Base-by-base conservation (phyloP, 2,113 vertebrate genomes). In the Muntiacus reevesi region DNA sequence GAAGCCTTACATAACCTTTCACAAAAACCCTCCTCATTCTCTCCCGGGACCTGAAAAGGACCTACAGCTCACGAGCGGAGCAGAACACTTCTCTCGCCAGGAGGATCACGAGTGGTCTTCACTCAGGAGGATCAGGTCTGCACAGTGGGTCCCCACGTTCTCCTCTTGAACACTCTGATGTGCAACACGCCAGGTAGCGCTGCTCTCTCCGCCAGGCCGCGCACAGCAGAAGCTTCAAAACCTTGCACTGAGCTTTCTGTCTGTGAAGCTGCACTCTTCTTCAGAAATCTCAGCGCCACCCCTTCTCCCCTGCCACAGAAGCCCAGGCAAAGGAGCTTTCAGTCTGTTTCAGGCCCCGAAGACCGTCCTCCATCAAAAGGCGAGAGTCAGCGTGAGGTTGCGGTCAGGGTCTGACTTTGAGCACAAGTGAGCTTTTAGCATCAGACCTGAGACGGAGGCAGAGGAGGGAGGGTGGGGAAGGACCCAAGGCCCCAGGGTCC, bases 11-110 rank as follows among this genome's bases (percentile, higher is more conserved):
- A 89, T 87, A 98, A 97, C 93, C 90, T 94, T 95, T 93, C 95
- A 96, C 96, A 97, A 96, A 97, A 94, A 96, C 62, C 64, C 91
- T 40, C 55, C 91, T 98, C 93, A 90, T 91, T 96, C 94, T 97
- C 93, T 52, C 28, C 74, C 19, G 30, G 91, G 81, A 83, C 50
- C 93, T 90, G 93, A 94, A 95, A 98, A 97, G 93, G 71, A 86
- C 71, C 78, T 62, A 84, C 54, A 97, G 96, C 94, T 86, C 81
- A 55, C 1, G 21, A 92, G 71, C 43, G 64, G 36, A 67, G 81
- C 86, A 95, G 50, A 87, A 82, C 97, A 95, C 13, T 9, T 62
- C 95, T 74, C 78, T 84, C 89, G 60, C 89, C 47, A 55, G 67
- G 67, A 85, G 33, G 52, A 96, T 52, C 93, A 90, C 71, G 81